Conservation (phyloP, 2,888 invertebrate species). For the Ophion costatus region DNA sequence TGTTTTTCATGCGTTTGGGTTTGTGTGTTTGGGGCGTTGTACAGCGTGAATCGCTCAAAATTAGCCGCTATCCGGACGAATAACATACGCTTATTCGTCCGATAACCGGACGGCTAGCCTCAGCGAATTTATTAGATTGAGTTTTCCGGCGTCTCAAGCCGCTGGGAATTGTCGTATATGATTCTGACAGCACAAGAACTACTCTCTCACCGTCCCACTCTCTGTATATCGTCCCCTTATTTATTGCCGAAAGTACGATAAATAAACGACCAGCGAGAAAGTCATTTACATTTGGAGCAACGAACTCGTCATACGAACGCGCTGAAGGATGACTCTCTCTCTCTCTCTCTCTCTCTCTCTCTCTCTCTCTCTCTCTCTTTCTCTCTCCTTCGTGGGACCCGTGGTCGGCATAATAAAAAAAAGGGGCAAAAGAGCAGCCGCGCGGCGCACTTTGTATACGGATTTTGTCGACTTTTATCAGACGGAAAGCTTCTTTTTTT, state of each 20-base stretch:
- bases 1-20: no score
- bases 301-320: conserved; percentile 33
- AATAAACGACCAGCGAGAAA: not conserved
- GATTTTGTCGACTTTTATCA: conserved; percentile 52
- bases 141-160: not conserved
- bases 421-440: conserved; percentile 10
- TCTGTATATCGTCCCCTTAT: not conserved
- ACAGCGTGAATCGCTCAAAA: no score
- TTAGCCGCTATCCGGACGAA: no score
- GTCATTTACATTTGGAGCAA: conserved; percentile 39
- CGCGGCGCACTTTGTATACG: conserved; percentile 24
- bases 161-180: not conserved
- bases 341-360: not conserved
- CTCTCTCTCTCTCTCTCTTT: not conserved
- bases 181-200: not conserved
- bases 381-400: conserved; percentile 17
- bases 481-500: conserved; percentile 9
- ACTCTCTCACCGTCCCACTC: not conserved
- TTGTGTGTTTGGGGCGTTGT: no score
- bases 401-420: conserved; percentile 28
- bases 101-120: no score
- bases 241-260: conserved; percentile 18
- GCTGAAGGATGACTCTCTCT: conserved; percentile 21
- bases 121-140: no score
- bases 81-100: no score